Evolutionary conservation across 1,140 invertebrate genomes (phyloP).

Genomic region (Lamellibrachia luymesi): DNA sequence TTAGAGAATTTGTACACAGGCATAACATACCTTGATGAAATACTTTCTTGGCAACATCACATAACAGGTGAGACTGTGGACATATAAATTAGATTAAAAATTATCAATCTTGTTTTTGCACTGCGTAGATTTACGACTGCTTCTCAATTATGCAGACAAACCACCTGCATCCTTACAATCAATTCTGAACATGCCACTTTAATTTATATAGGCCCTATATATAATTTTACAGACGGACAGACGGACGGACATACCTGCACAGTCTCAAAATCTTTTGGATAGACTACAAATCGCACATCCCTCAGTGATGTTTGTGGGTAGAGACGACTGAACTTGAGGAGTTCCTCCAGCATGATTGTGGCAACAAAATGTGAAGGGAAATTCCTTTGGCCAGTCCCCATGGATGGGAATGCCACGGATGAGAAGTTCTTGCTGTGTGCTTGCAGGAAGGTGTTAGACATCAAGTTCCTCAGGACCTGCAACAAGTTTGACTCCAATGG

Average conservation of each 20-base stretch:
- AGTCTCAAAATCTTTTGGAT: constrained; percentile 2
- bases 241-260: neutral
- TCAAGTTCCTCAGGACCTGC: constrained; percentile 1
- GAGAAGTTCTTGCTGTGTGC: neutral
- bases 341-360: neutral
- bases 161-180: neutral
- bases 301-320: neutral
- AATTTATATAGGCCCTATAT: neutral
- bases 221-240: too few relatives aligned
- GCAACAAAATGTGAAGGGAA: neutral
- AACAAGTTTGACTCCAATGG: neutral
- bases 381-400: neutral
- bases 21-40: neutral
- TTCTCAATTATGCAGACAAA: neutral
- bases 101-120: neutral
- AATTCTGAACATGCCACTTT: too few relatives aligned
- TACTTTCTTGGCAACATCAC: neutral
- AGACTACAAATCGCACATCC: constrained; percentile 5
- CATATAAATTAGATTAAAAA: neutral
- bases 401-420: constrained; percentile 4
- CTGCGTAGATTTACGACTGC: neutral
- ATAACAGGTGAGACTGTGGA: neutral
- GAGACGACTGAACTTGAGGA: neutral
- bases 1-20: neutral
- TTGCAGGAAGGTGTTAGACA: neutral